phyloP scores from a whole-genome alignment of 2,797 vertebrate genomes.

The Cyprinodon diabolis region DNA sequence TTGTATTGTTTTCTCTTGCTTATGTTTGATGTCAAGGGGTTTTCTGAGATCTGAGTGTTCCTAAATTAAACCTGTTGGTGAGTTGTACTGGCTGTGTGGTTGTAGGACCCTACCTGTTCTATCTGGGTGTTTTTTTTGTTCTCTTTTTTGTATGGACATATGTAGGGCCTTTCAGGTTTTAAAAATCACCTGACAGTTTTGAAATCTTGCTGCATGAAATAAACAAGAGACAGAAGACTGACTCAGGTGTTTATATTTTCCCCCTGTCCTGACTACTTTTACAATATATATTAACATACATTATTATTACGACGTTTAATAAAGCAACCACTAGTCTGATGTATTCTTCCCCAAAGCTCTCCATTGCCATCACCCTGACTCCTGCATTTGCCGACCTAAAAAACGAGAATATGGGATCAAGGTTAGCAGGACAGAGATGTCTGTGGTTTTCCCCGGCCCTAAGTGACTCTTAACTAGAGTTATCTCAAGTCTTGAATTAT shows the following conservation, averaged over 20 bases:
- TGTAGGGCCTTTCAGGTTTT: too few species aligned
- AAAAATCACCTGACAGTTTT: too few species aligned
- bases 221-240: too few species aligned
- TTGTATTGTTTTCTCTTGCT: too few species aligned
- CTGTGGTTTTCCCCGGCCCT: slow-evolving; percentile 49
- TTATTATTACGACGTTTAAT: slow-evolving; percentile 1
- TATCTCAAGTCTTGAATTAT: not conserved
- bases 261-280: not conserved
- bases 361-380: slow-evolving; percentile 10
- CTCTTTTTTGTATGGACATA: too few species aligned
- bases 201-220: too few species aligned
- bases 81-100: too few species aligned
- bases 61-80: too few species aligned
- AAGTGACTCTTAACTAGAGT: slow-evolving; percentile 28
- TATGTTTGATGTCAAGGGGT: too few species aligned
- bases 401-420: slow-evolving; percentile 35
- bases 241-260: not conserved
- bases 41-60: too few species aligned
- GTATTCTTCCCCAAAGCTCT: not conserved
- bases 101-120: too few species aligned
- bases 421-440: slow-evolving; percentile 52
- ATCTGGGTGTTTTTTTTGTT: too few species aligned
- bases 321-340: not conserved
- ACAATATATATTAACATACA: not conserved
- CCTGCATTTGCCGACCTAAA: slow-evolving; percentile 14